Percentiles rank a stretch among this genome's conserved stretches.
These are phyloP conservation scores for Tuta absoluta DNA, from an alignment of 2,888 invertebrate species.

Conservation along the genomic window DNA sequence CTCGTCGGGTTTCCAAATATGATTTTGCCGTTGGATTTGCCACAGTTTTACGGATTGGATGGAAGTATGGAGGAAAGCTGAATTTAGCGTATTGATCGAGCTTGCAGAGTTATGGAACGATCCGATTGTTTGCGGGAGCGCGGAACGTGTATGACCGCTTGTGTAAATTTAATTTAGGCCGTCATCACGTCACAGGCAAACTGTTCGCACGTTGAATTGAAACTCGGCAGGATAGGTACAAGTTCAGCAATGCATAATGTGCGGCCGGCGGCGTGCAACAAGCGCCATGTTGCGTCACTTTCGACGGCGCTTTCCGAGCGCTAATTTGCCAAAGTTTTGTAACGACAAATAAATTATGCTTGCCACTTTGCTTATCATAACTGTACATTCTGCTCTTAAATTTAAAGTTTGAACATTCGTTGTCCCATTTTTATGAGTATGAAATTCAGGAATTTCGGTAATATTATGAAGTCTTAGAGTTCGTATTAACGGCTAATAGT, in stretches of 20 bases:
- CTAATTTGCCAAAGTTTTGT: slow-evolving; percentile 17
- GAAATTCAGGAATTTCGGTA: not conserved
- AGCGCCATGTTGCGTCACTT: slow-evolving; percentile 20
- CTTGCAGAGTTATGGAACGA: not conserved
- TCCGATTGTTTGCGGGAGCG: slow-evolving; percentile 14
- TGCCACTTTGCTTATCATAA: slow-evolving; percentile 7
- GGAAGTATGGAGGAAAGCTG: not conserved
- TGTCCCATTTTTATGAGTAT: not conserved
- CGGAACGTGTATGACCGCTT: slow-evolving; percentile 14
- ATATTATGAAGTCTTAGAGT: not conserved
- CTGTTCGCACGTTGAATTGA: not conserved
- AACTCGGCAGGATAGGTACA: slow-evolving; percentile 2
- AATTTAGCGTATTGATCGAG: slow-evolving; percentile 26
- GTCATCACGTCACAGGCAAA: slow-evolving; percentile 15
- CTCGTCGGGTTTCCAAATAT: slow-evolving; percentile 26
- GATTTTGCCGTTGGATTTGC: too few species aligned
- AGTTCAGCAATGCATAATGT: slow-evolving; percentile 19
- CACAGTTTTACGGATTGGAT: slow-evolving; percentile 20
- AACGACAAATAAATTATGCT: slow-evolving; percentile 15
- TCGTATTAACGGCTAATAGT: slow-evolving; percentile 17
- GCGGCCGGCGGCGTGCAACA: slow-evolving; percentile 12
- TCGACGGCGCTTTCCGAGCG: too few species aligned
- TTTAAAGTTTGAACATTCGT: not conserved
- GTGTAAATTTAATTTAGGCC: slow-evolving; percentile 19
- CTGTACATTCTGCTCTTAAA: not conserved